Conservation (phyloP, 92 coral and sea anemone genomes). For the Phenganax stokvisi region DNA sequence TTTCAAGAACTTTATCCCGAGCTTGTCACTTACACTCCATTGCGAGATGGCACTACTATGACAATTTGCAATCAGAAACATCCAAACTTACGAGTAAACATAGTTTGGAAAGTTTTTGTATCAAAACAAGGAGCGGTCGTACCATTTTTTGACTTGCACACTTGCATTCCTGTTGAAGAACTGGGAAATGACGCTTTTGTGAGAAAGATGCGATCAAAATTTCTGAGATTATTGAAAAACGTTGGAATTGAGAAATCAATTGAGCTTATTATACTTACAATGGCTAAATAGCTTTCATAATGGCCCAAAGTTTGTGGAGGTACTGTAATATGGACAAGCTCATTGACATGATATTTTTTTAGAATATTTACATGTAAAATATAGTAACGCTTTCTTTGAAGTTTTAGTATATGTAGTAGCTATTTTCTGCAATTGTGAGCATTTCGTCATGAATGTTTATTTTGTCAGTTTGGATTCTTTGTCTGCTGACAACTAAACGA, state of each 20-base stretch:
- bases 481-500: too few species aligned
- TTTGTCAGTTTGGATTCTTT: too few species aligned
- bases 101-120: conserved; percentile 63
- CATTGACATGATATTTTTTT: too few species aligned
- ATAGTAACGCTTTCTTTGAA: too few species aligned
- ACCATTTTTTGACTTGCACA: conserved; percentile 58
- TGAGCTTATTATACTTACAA: conserved; percentile 54
- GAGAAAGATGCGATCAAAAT: conserved; percentile 57
- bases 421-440: too few species aligned
- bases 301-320: background rate
- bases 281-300: conserved; percentile 4
- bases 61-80: conserved; percentile 51
- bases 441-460: too few species aligned
- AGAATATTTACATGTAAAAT: too few species aligned
- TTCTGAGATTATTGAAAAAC: conserved; percentile 59
- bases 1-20: conserved; percentile 71
- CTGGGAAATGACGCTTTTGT: conserved; percentile 39
- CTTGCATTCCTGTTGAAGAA: conserved; percentile 32
- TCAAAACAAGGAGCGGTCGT: conserved; percentile 45
- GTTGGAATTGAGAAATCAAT: conserved; percentile 86
- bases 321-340: too few species aligned
- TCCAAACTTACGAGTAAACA: conserved; percentile 52
- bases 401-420: too few species aligned
- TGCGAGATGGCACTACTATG: conserved; percentile 51
- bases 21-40: conserved; percentile 44